Evolutionary conservation across 1,140 invertebrate genomes (phyloP).

Genomic region (Drosophila nasuta): DNA sequence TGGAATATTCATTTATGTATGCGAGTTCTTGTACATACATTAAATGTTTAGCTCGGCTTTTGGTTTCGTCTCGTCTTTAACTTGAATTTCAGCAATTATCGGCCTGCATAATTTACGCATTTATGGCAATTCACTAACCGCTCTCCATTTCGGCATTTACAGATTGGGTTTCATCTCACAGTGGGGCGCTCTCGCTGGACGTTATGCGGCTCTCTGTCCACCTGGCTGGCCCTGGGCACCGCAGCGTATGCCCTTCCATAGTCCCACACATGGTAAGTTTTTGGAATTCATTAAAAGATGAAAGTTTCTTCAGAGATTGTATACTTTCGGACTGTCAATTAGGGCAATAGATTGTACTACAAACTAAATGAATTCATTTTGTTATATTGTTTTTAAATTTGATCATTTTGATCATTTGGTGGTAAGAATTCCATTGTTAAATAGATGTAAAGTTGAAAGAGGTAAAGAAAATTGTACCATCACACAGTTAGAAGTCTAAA

Average conservation of each 20-base stretch:
- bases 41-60: slow-evolving; percentile 57
- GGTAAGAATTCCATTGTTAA: no score
- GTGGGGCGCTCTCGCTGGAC: slow-evolving; percentile 89
- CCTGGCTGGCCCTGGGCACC: slow-evolving; percentile 86
- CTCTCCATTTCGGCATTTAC: slow-evolving; percentile 78
- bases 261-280: slow-evolving; percentile 84
- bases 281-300: not conserved
- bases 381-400: no score
- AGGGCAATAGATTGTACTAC: no score
- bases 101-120: slow-evolving; percentile 64
- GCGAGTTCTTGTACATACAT: slow-evolving; percentile 1
- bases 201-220: slow-evolving; percentile 88
- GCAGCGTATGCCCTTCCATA: slow-evolving; percentile 84
- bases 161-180: slow-evolving; percentile 93
- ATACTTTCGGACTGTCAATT: no score
- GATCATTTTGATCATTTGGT: no score
- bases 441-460: no score
- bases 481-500: no score
- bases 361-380: no score
- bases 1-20: not conserved
- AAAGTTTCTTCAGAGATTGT: not conserved
- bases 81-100: slow-evolving; percentile 52
- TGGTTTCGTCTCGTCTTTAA: slow-evolving; percentile 23
- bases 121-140: slow-evolving; percentile 62
- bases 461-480: no score